Conservation (phyloP, 2,113 vertebrate genomes). For the Hemiprocne comata region DNA sequence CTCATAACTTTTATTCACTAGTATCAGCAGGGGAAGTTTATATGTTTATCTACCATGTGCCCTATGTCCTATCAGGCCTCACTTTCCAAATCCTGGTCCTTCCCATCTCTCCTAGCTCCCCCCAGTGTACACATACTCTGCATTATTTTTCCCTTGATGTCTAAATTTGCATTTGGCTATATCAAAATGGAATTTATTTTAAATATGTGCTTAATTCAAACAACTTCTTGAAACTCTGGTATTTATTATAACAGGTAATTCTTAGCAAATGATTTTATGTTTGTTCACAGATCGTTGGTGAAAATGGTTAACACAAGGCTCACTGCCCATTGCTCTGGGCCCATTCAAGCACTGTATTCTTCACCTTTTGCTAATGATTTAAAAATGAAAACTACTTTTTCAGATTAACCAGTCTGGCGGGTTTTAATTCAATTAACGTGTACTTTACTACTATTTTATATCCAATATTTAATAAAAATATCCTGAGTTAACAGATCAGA, state of each 20-base stretch:
- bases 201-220: not conserved
- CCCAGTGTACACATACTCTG: not conserved
- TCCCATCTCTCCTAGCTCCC: not conserved
- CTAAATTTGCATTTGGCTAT: not conserved
- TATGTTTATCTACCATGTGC: not conserved
- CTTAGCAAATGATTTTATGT: not conserved
- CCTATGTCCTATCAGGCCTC: not conserved
- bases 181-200: not conserved
- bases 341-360: not conserved
- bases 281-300: not conserved
- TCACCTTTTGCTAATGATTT: not conserved
- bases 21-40: not conserved
- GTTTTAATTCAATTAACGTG: not conserved
- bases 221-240: not conserved
- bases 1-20: not conserved
- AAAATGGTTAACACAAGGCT: not conserved
- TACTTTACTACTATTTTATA: not conserved
- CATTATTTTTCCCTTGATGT: not conserved
- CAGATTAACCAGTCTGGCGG: not conserved
- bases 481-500: not conserved
- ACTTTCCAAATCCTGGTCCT: not conserved
- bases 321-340: not conserved
- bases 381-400: not conserved
- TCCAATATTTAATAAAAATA: not conserved
- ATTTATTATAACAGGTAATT: not conserved